Evolutionary conservation across 2,888 invertebrate genomes (phyloP).

Genomic region (Ochlodes sylvanus): DNA sequence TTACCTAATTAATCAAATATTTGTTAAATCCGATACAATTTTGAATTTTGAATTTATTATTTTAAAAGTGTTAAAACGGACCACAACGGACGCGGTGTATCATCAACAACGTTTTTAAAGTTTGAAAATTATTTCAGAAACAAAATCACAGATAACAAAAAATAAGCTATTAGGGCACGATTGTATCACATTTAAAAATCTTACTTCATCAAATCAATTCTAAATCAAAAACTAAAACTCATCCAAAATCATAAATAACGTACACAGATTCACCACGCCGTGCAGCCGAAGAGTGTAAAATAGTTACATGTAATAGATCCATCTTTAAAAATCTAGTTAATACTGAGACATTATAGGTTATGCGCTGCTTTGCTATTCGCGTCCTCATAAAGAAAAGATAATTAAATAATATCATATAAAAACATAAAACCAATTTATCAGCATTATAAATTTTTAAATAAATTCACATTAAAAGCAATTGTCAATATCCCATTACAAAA

Average conservation of each 20-base stretch:
- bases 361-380: constrained; percentile 38
- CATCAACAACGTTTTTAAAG: not conserved
- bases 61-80: constrained; percentile 39
- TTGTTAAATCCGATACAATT: constrained; percentile 58
- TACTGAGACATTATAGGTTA: constrained; percentile 67
- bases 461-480: not conserved
- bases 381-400: constrained; percentile 43
- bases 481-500: not conserved
- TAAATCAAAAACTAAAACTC: not conserved
- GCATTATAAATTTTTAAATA: not conserved
- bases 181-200: not conserved
- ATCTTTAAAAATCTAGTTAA: constrained; percentile 69
- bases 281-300: constrained; percentile 36
- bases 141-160: too few relatives aligned
- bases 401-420: not conserved
- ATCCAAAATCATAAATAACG: not conserved
- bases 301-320: constrained; percentile 46
- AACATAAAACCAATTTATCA: not conserved
- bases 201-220: not conserved
- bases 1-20: constrained; percentile 64
- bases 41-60: constrained; percentile 55
- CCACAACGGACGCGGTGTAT: constrained; percentile 31
- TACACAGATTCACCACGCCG: constrained; percentile 14
- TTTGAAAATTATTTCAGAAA: not conserved
- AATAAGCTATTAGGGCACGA: too few relatives aligned